These are phyloP conservation scores for Epinotia brunnichana DNA, from an alignment of 2,888 invertebrate genomes.

Conservation along the genomic window DNA sequence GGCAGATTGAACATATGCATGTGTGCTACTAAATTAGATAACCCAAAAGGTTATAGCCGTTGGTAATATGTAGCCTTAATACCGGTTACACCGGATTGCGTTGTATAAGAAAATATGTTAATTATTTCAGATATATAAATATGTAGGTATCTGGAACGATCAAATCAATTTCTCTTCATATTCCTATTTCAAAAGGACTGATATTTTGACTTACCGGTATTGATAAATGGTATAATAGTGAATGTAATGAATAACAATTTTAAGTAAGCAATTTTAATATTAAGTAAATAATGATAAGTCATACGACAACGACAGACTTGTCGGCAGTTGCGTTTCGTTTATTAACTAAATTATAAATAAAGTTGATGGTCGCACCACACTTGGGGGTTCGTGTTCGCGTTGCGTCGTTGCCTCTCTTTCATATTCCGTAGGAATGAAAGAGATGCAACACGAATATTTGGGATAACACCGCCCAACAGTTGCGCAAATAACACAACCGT, in stretches of 20 bases:
- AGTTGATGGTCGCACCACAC: no score
- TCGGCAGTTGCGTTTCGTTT: no score
- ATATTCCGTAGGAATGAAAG: no score
- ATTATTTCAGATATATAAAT: not conserved
- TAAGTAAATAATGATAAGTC: no score
- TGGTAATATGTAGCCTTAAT: not conserved
- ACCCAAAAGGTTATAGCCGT: not conserved
- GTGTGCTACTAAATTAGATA: not conserved
- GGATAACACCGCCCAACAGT: no score
- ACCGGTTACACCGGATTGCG: not conserved
- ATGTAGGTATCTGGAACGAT: not conserved
- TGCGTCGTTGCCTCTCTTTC: no score
- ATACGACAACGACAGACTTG: no score
- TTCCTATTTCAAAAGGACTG: slow-evolving; percentile 6
- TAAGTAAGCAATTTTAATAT: not conserved
- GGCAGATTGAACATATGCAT: not conserved
- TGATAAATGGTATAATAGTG: not conserved
- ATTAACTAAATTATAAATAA: no score
- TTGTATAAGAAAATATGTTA: not conserved
- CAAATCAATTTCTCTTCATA: not conserved
- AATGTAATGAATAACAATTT: not conserved
- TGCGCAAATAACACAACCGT: no score
- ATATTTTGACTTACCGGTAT: slow-evolving; percentile 28
- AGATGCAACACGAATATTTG: no score
- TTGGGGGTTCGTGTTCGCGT: no score